Evolutionary conservation across 2,797 vertebrate species (phyloP).

Genomic region (Sitta carolinensis): DNA sequence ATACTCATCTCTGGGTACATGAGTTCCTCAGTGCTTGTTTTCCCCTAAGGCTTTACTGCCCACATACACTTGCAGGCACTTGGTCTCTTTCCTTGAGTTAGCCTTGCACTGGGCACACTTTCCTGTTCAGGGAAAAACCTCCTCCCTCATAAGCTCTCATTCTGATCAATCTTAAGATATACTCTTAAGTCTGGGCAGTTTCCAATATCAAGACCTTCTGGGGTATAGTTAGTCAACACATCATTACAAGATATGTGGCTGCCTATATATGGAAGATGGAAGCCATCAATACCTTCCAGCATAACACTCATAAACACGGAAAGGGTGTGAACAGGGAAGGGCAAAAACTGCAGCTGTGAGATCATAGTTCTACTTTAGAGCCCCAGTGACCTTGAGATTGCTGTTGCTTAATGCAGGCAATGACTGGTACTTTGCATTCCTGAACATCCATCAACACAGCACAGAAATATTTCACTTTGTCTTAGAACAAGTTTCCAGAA

Average conservation of each 20-base stretch:
- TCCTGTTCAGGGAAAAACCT: not conserved
- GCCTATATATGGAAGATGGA: not conserved
- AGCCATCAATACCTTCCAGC: conserved; percentile 1
- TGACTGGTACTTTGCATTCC: not conserved
- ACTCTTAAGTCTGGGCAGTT: not conserved
- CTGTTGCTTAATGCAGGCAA: not conserved
- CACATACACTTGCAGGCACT: not conserved
- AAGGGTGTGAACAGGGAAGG: conserved; percentile 51
- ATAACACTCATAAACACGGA: not conserved
- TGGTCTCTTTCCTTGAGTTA: not conserved
- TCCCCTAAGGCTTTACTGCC: not conserved
- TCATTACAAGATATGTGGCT: not conserved
- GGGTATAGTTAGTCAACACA: not conserved
- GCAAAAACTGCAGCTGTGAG: conserved; percentile 45
- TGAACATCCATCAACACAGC: not conserved
- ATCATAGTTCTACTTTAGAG: conserved; percentile 42
- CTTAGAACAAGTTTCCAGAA: not conserved
- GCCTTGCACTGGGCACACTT: not conserved
- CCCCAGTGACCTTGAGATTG: conserved; percentile 18
- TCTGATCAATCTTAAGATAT: not conserved
- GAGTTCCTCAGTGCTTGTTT: not conserved
- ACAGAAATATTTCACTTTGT: not conserved
- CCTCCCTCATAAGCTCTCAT: not conserved
- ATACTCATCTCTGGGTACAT: not conserved
- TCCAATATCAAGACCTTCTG: not conserved